These are phyloP conservation scores for Drosophila crucigera DNA, from an alignment of 2,888 invertebrate genomes.

Conservation along the genomic window DNA sequence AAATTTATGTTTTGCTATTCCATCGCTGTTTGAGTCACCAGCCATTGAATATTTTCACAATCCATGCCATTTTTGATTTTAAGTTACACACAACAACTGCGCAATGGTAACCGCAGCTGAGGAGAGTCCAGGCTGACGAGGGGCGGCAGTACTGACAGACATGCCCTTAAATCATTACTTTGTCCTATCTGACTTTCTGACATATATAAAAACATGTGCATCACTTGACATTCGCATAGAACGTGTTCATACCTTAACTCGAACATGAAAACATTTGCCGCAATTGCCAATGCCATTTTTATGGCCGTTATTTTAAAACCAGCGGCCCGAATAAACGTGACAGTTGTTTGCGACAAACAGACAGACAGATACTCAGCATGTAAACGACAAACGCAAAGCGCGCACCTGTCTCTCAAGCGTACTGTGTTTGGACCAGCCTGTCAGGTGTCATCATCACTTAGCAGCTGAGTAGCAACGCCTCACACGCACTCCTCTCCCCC, in stretches of 20 bases:
- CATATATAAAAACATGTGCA: slow-evolving; percentile 31
- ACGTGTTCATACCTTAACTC: slow-evolving; percentile 10
- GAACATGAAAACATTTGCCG: slow-evolving; percentile 26
- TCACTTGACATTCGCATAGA: slow-evolving; percentile 39
- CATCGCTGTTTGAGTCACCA: not conserved
- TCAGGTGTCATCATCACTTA: slow-evolving; percentile 59
- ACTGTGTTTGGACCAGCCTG: slow-evolving; percentile 24
- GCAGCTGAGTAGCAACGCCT: slow-evolving; percentile 16
- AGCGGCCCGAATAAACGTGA: slow-evolving; percentile 51
- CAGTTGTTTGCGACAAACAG: slow-evolving; percentile 45
- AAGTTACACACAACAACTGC: slow-evolving; percentile 19
- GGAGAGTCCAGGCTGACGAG: not conserved
- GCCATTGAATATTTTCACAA: slow-evolving; percentile 9
- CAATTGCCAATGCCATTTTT: slow-evolving; percentile 54
- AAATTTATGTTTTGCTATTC: not conserved
- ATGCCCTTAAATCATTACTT: slow-evolving; percentile 42
- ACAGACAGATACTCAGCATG: slow-evolving; percentile 28
- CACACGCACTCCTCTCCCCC: not conserved
- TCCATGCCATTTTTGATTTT: slow-evolving; percentile 4
- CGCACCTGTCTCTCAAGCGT: slow-evolving; percentile 51
- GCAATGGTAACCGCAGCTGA: slow-evolving; percentile 1
- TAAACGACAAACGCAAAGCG: slow-evolving; percentile 47
- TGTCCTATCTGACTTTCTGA: slow-evolving; percentile 53
- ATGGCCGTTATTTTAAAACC: slow-evolving; percentile 61
- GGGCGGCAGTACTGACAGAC: slow-evolving; percentile 13